Evolutionary conservation across 2,888 invertebrate species (phyloP).

Genomic region (Bugulina stolonifera): DNA sequence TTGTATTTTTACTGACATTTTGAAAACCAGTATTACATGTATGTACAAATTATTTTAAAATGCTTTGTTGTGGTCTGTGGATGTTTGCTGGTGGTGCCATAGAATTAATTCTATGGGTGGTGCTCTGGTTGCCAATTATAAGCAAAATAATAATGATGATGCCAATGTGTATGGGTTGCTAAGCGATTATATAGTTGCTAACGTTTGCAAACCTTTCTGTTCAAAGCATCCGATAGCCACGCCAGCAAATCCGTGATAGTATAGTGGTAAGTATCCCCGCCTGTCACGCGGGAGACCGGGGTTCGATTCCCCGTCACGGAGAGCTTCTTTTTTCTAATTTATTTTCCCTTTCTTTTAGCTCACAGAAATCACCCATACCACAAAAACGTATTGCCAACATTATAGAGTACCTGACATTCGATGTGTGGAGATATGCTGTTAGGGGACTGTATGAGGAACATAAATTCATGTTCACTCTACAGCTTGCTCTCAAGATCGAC

Average conservation of each 20-base stretch:
- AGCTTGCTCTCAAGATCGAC: constrained; percentile 53
- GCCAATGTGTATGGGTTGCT: no score
- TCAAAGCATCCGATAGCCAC: no score
- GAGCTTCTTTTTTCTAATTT: constrained; percentile 1
- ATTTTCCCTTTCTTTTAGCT: constrained; percentile 33
- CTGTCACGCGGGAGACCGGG: neutral
- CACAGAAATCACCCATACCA: constrained; percentile 49
- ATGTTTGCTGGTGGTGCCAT: no score
- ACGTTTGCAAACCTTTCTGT: no score
- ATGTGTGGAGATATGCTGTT: constrained; percentile 52
- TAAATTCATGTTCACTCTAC: constrained; percentile 52
- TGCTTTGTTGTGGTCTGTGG: no score
- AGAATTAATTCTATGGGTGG: no score
- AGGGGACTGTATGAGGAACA: constrained; percentile 52
- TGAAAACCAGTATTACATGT: no score
- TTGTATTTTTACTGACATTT: no score
- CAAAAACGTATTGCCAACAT: constrained; percentile 53
- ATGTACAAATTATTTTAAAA: no score
- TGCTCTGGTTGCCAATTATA: no score
- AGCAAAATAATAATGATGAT: no score
- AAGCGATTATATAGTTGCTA: no score
- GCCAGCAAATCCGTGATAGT: neutral
- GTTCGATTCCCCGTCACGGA: constrained; percentile 9
- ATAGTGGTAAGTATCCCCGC: neutral
- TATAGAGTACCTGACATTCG: constrained; percentile 53